phyloP scores from a whole-genome alignment of 2,113 vertebrate species.

The pig (Sus scrofa) region T2T-Sscrofa CM000826.6:88334501-88335000 shows the following conservation, averaged over 20 bases:
- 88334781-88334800: conserved; percentile 16
- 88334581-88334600: conserved; percentile 93
- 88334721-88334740: conserved; percentile 18
- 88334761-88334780: neutral
- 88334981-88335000: conserved; percentile 22
- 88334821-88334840: conserved; percentile 57
- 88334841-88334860: conserved; percentile 39
- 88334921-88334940: conserved; percentile 43
- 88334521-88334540: conserved; percentile 54
- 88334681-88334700: neutral
- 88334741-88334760: conserved; percentile 38
- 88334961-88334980: conserved; percentile 1
- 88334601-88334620: conserved; percentile 93
- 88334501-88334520: conserved; percentile 1
- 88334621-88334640: conserved; percentile 94
- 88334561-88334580: conserved; percentile 93
- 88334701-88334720: conserved; percentile 47
- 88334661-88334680: conserved; percentile 85
- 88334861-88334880: neutral
- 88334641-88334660: conserved; percentile 92
- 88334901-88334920: neutral
- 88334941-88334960: neutral
- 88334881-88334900: conserved; percentile 31
- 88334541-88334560: conserved; percentile 91
- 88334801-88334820: conserved; percentile 42